A percentile compares a stretch with the other conserved stretches of the same genome.
phyloP scores from a whole-genome alignment of 2,888 invertebrate species.

The Acanthacorydalis orientalis region DNA sequence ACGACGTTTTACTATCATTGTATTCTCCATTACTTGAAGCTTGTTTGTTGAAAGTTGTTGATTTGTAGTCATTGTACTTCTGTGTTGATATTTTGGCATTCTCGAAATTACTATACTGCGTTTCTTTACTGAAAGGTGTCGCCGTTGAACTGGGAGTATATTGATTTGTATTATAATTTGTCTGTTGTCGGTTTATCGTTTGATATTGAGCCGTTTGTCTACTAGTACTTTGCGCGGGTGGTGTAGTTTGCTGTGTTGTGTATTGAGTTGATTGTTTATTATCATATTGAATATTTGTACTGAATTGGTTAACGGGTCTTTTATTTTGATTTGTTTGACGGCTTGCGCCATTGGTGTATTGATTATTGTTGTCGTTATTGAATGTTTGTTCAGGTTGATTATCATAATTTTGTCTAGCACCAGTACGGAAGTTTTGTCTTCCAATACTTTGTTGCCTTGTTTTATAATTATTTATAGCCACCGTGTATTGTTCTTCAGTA shows the following conservation, averaged over 20 bases:
- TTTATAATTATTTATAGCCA: conserved; percentile 14
- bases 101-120: conserved; percentile 2
- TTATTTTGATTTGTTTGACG: conserved; percentile 6
- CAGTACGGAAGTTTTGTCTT: conserved; percentile 7
- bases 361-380: conserved; percentile 14
- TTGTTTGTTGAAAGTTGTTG: conserved; percentile 15
- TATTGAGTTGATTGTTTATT: conserved; percentile 6
- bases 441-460: conserved; percentile 9
- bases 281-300: conserved; percentile 5
- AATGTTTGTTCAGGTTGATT: conserved; percentile 16
- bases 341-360: not conserved
- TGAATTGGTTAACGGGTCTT: not conserved
- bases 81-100: conserved; percentile 1
- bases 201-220: conserved; percentile 5
- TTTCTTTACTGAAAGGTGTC: not conserved
- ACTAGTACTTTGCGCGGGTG: conserved; percentile 6
- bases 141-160: conserved; percentile 9
- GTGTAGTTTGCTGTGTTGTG: conserved; percentile 3
- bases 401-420: conserved; percentile 13
- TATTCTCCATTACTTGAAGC: conserved; percentile 13
- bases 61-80: conserved; percentile 10
- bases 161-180: conserved; percentile 10
- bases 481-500: conserved; percentile 17
- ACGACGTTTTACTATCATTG: conserved; percentile 11
- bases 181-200: conserved; percentile 8